A percentile compares a stretch with the other conserved stretches of the same genome.
Conservation (phyloP, 2,888 invertebrate genomes). For the Bedellia somnulentella region DNA sequence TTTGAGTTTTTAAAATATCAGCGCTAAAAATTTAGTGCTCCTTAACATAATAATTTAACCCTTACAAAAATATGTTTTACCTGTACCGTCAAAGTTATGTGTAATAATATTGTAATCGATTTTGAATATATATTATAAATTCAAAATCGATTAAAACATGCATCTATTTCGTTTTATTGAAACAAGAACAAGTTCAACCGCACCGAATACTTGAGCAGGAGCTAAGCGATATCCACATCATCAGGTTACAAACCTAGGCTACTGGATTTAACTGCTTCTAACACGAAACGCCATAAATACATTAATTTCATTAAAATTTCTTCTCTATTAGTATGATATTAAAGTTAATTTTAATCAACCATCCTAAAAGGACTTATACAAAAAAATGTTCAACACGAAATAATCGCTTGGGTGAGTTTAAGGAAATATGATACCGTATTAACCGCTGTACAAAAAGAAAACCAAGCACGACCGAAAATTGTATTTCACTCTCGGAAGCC, state of each 20-base stretch:
- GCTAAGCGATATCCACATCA: slow-evolving; percentile 54
- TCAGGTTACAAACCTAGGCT: slow-evolving; percentile 61
- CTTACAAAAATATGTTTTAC: no score
- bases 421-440: slow-evolving; percentile 57
- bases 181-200: no score
- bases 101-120: no score
- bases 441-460: slow-evolving; percentile 54
- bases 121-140: no score
- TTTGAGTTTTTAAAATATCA: no score
- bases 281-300: slow-evolving; percentile 15
- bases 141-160: no score
- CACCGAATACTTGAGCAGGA: slow-evolving; percentile 50
- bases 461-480: slow-evolving; percentile 48
- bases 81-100: no score
- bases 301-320: slow-evolving; percentile 15
- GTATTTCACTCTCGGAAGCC: slow-evolving; percentile 56
- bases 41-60: no score
- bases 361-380: no score
- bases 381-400: slow-evolving; percentile 26
- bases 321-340: slow-evolving; percentile 10
- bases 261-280: slow-evolving; percentile 34
- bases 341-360: no score
- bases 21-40: no score
- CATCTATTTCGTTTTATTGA: no score
- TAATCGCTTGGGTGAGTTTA: slow-evolving; percentile 59